phyloP scores from a whole-genome alignment of 2,113 vertebrate genomes.

The Dromiciops gliroides region DNA sequence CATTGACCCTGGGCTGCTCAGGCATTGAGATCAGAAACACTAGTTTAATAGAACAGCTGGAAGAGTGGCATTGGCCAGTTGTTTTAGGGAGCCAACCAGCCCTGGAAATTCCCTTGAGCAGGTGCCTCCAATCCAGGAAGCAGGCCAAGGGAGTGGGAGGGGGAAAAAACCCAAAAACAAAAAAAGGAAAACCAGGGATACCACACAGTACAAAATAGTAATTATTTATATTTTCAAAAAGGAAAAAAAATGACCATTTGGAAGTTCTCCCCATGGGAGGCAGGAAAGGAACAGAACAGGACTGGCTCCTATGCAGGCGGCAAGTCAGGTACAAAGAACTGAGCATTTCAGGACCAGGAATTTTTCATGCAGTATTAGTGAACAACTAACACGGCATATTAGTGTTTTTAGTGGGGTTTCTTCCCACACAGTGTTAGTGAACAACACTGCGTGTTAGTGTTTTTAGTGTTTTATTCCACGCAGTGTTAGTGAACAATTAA shows the following conservation, averaged over 20 bases:
- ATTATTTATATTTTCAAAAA: slow-evolving; percentile 90
- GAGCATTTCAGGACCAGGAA: slow-evolving; percentile 78
- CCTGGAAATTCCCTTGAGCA: slow-evolving; percentile 49
- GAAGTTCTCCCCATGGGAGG: slow-evolving; percentile 84
- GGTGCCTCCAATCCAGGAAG: slow-evolving; percentile 41
- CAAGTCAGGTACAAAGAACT: slow-evolving; percentile 82
- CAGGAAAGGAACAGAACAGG: slow-evolving; percentile 82
- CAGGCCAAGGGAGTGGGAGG: slow-evolving; percentile 44
- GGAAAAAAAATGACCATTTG: slow-evolving; percentile 83
- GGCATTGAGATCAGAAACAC: slow-evolving; percentile 38
- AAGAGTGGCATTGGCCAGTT: not conserved
- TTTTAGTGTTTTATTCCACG: slow-evolving; percentile 55
- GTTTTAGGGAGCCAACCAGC: slow-evolving; percentile 29
- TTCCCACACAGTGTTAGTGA: slow-evolving; percentile 59
- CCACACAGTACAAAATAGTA: slow-evolving; percentile 88
- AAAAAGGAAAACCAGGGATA: slow-evolving; percentile 79
- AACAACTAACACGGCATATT: slow-evolving; percentile 69
- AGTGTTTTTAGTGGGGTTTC: slow-evolving; percentile 1
- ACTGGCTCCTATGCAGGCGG: slow-evolving; percentile 81
- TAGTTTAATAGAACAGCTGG: not conserved
- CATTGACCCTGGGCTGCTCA: slow-evolving; percentile 5
- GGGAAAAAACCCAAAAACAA: too few relatives aligned
- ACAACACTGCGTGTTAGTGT: slow-evolving; percentile 62
- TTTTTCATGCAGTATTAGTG: slow-evolving; percentile 71
- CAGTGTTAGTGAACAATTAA: slow-evolving; percentile 73